Evolutionary conservation across 2,113 vertebrate species (phyloP), one percentile per base, ranked within the genome.

Genomic region (Charadrius vociferus): DNA sequence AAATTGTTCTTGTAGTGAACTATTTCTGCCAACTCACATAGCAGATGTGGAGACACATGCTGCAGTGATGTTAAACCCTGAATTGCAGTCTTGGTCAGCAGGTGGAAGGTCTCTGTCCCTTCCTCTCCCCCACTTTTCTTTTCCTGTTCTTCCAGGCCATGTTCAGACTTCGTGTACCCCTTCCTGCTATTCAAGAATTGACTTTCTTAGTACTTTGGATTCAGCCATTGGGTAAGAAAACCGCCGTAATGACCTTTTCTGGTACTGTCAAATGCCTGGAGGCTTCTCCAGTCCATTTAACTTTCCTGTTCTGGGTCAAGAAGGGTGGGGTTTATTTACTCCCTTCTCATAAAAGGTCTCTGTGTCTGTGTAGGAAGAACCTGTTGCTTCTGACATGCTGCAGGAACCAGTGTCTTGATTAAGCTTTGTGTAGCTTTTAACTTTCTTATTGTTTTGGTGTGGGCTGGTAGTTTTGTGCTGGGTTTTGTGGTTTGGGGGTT

Each of bases 21-120:
- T 7, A 1, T 86, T 96, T 59, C 37, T 80, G 36, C 30, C 27
- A 43, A 26, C 21, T 53, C 7, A 0, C 12, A 0, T 0, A 32
- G 32, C 36, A 47, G 71, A 24, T 4, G 0, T 5, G 8, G 39
- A 45, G 34, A 8, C 5, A 4, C 12, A 26, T 1, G 0, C 50
- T 50, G 32, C 52, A 20, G 37, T 22, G 39, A 13, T 37, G 30
- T 71, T 59, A 47, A 89, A 67, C n/a, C 13, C 36, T 37, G 61
- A 67, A 52, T 0, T 83, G 20, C n/a, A 12, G 32, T 26, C 39
- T 62, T 86, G 36, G 45, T 66, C 45, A 30, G 9, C 2, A 4
- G 53, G 21, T 18, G 12, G 36, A 36, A 80, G 29, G 50, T 74
- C 24, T 72, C 14, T 53, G 53, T 88, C 41, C 21, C 14, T 82